These are phyloP conservation scores for Parochlus steinenii DNA, from an alignment of 2,888 invertebrate genomes.

Conservation along the genomic window DNA sequence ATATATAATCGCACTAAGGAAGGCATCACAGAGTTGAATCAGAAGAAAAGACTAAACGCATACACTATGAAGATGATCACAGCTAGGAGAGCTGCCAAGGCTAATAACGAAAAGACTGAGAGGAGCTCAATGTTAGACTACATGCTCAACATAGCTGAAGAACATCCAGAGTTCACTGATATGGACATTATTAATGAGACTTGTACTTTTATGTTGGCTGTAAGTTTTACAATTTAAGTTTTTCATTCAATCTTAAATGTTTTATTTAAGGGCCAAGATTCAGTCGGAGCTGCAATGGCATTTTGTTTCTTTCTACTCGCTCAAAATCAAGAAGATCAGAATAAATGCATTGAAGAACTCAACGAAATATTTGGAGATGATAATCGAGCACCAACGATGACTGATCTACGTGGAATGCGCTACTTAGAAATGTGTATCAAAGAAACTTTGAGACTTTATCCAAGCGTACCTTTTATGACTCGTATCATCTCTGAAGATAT, in stretches of 20 bases:
- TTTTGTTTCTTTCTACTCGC: slow-evolving; percentile 38
- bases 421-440: slow-evolving; percentile 55
- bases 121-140: slow-evolving; percentile 33
- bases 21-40: slow-evolving; percentile 34
- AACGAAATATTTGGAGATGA: slow-evolving; percentile 29
- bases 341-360: slow-evolving; percentile 31
- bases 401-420: slow-evolving; percentile 42
- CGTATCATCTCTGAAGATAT: slow-evolving; percentile 27
- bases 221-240: slow-evolving; percentile 19
- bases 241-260: too few relatives aligned
- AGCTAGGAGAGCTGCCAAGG: slow-evolving; percentile 21
- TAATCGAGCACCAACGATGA: slow-evolving; percentile 32
- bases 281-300: slow-evolving; percentile 38
- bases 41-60: slow-evolving; percentile 31
- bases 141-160: slow-evolving; percentile 36
- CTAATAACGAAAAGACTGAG: slow-evolving; percentile 17
- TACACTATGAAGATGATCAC: slow-evolving; percentile 32
- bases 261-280: slow-evolving; percentile 47
- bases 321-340: slow-evolving; percentile 33
- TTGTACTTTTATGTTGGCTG: slow-evolving; percentile 44
- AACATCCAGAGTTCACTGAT: slow-evolving; percentile 34
- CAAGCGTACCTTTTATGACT: slow-evolving; percentile 29
- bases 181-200: slow-evolving; percentile 41
- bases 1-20: slow-evolving; percentile 35
- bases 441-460: slow-evolving; percentile 38